Conservation (phyloP, 2,113 vertebrate species). For the Anguilla japonica region DNA sequence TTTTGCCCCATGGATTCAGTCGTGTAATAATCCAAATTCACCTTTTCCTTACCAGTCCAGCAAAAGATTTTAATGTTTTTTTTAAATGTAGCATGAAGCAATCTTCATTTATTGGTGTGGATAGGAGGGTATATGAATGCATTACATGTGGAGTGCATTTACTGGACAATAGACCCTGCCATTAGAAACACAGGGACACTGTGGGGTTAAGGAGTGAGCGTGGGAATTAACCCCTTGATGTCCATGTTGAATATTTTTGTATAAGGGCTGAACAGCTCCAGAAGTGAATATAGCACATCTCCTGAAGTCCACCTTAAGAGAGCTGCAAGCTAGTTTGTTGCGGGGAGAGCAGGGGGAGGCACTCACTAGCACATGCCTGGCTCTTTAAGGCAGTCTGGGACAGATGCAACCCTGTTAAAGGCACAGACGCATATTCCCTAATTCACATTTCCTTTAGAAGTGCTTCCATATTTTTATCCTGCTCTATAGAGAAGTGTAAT, state of each 20-base stretch:
- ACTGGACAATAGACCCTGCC: neutral
- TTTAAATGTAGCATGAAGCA: neutral
- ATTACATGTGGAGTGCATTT: neutral
- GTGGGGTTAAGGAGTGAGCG: constrained; percentile 47
- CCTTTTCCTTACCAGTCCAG: neutral
- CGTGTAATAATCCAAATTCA: neutral
- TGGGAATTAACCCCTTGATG: constrained; percentile 71
- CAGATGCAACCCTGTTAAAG: constrained; percentile 69
- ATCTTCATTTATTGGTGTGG: neutral
- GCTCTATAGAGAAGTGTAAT: neutral
- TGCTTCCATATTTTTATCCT: neutral
- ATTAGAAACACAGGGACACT: constrained; percentile 32
- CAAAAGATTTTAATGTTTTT: neutral
- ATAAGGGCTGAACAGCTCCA: constrained; percentile 29
- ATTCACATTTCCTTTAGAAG: neutral
- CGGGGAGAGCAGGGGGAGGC: constrained; percentile 69
- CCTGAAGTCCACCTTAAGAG: constrained; percentile 74
- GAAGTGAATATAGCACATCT: constrained; percentile 44
- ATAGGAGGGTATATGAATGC: neutral
- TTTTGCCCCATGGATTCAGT: neutral
- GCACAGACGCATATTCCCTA: constrained; percentile 50
- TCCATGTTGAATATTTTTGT: constrained; percentile 37
- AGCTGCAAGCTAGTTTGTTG: constrained; percentile 67
- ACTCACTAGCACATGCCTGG: constrained; percentile 71
- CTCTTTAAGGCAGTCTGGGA: constrained; percentile 79